Conservation (phyloP, 2,797 vertebrate species). For the Lutra lutra region DNA sequence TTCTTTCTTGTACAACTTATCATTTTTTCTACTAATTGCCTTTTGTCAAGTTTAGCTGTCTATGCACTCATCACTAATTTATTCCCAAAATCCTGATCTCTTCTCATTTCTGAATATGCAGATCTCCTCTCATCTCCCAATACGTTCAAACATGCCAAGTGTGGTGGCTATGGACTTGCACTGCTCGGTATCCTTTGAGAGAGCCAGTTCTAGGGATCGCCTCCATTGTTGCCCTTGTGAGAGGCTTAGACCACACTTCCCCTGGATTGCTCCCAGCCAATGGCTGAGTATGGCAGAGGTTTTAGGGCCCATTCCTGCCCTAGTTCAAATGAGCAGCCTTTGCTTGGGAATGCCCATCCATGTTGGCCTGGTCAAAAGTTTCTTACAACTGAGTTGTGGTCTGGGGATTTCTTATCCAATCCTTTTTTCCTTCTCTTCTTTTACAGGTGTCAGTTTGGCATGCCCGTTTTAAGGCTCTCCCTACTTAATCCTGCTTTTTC, state of each 20-base stretch:
- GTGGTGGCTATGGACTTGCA: background rate
- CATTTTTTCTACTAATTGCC: background rate
- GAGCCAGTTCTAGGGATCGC: background rate
- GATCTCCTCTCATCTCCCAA: background rate
- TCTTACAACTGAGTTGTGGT: background rate
- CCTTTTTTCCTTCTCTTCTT: background rate
- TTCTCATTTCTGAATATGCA: background rate
- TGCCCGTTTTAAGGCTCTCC: background rate
- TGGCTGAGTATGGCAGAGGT: background rate
- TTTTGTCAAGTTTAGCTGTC: constrained; percentile 27
- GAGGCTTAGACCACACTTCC: too few species aligned
- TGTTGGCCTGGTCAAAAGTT: background rate
- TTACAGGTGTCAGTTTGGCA: background rate
- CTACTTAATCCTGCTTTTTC: background rate
- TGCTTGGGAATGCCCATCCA: background rate
- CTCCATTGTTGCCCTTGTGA: background rate
- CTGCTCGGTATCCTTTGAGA: background rate
- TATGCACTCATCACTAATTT: background rate
- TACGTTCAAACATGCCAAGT: background rate
- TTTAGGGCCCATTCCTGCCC: background rate
- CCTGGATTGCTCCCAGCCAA: background rate
- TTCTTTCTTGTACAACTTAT: constrained; percentile 35
- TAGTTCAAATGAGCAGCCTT: background rate
- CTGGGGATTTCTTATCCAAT: background rate
- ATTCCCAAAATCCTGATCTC: background rate